A percentile compares a stretch with the other conserved stretches of the same genome.
phyloP scores from a whole-genome alignment of 53 echinoderm and acorn worm species.

The Astropecten irregularis region DNA sequence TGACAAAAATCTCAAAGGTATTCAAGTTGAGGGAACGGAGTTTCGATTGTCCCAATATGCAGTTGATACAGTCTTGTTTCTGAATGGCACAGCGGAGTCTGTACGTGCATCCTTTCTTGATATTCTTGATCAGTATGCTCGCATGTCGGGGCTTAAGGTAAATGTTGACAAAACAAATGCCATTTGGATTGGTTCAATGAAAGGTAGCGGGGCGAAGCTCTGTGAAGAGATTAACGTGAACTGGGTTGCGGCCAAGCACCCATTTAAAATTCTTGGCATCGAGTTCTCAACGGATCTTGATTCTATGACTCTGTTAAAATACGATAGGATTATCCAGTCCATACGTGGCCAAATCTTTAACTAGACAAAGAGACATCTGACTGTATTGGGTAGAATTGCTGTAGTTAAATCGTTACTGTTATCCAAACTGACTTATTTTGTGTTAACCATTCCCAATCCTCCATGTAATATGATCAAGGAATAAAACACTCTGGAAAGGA shows the following conservation, averaged over 20 bases:
- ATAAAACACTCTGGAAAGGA: no score
- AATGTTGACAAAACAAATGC: constrained; percentile 27
- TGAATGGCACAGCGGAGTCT: not conserved
- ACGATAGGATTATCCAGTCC: not conserved
- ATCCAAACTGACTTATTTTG: no score
- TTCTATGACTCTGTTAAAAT: not conserved
- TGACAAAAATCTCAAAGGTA: not conserved
- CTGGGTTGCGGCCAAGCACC: not conserved
- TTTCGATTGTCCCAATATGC: constrained; percentile 2
- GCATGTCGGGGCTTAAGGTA: constrained; percentile 13
- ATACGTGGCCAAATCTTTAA: not conserved
- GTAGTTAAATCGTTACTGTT: no score
- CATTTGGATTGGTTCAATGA: constrained; percentile 43
- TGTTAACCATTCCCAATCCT: no score
- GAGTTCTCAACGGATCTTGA: constrained; percentile 3
- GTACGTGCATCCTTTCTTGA: not conserved
- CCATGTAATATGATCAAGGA: no score
- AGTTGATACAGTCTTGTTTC: constrained; percentile 3
- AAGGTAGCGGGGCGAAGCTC: not conserved
- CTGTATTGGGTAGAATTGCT: not conserved
- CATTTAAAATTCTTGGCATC: not conserved
- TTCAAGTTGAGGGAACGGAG: not conserved
- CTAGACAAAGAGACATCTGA: not conserved
- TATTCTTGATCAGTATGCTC: constrained; percentile 4
- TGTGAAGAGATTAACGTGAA: constrained; percentile 30